Base-by-base conservation (phyloP, 2,888 invertebrate species). In the Miltochrista miniata region DNA sequence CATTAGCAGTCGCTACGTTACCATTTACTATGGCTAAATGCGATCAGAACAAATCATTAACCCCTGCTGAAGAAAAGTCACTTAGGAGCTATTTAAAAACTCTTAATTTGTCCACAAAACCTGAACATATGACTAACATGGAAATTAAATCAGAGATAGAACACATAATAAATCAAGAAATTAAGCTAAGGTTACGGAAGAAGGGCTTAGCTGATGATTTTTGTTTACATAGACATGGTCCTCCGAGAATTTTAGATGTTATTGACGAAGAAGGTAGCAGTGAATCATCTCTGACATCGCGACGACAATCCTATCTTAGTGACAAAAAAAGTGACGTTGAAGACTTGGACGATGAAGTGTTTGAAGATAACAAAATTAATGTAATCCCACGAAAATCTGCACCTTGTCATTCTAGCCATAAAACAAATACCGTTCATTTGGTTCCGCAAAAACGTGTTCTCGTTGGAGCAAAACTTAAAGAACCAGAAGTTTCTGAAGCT, bases 201-300 rank as follows among this genome's bases (percentile, higher is more conserved):
- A 85, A 84, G 78, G 90, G 79, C 43, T 60, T 80, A n/a, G 75
- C 83, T 30, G 90, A 91, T 45, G 90, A 91, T 47, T 79, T 78
- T 61, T 64, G 76, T 40, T 57, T 71, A 35, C 76, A 79, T 56
- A 80, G 93, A 48, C 92, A 94, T 0, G 93, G 94, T 7, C 93
- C 94, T 69, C 94, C 94, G 10, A 92, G 95, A 74, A 95, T 93
- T 61, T 87, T 96, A 71, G 96, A 96, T 73, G 95, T 95, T 7
- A 96, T 96, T 61, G 94, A 94, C 69, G 96, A 96, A 82, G 96
- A 96, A 87, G 93, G 93, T 3, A 95, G 95, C 68, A 82, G 90
- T 72, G 94, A 95, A 69, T 90, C 93, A 5, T 94, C 94, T 60
- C 92, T 93, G 59, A 89, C 93, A 62, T 92, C 94, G 64, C 75